Percentiles rank a stretch among this genome's conserved stretches.
Evolutionary conservation across 2,113 vertebrate genomes (phyloP).

Genomic region (Melanostigma gelatinosum): DNA sequence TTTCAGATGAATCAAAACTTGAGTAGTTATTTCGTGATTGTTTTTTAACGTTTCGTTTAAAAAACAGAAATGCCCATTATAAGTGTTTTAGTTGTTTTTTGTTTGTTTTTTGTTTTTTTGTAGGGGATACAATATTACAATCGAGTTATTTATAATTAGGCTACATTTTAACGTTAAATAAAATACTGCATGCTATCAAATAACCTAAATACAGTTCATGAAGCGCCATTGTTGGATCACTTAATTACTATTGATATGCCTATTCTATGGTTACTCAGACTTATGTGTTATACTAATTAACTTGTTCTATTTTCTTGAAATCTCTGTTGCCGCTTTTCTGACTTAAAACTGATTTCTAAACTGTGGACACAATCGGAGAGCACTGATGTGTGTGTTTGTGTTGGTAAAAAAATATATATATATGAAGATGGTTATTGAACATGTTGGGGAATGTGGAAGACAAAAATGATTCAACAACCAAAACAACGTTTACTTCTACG

Average conservation of each 20-base stretch:
- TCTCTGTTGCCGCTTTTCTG: background rate
- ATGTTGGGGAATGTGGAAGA: background rate
- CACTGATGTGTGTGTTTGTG: constrained; percentile 5
- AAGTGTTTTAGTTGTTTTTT: background rate
- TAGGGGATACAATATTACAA: background rate
- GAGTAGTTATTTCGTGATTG: background rate
- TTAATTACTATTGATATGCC: background rate
- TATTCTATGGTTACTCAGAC: background rate
- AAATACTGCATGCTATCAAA: background rate
- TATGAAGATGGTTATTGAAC: background rate
- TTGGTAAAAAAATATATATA: background rate
- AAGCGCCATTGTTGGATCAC: background rate
- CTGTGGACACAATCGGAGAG: background rate
- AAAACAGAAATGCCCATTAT: accelerated
- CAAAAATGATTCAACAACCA: background rate
- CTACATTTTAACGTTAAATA: background rate
- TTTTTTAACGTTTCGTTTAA: constrained; percentile 8
- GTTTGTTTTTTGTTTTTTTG: background rate
- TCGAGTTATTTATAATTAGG: background rate
- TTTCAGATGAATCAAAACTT: background rate
- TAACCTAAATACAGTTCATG: background rate
- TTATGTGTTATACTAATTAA: background rate
- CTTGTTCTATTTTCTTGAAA: background rate
- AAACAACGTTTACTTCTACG: background rate
- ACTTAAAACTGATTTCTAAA: background rate